These are phyloP conservation scores for Merluccius polli DNA, from an alignment of 2,797 vertebrate genomes.

Conservation along the genomic window DNA sequence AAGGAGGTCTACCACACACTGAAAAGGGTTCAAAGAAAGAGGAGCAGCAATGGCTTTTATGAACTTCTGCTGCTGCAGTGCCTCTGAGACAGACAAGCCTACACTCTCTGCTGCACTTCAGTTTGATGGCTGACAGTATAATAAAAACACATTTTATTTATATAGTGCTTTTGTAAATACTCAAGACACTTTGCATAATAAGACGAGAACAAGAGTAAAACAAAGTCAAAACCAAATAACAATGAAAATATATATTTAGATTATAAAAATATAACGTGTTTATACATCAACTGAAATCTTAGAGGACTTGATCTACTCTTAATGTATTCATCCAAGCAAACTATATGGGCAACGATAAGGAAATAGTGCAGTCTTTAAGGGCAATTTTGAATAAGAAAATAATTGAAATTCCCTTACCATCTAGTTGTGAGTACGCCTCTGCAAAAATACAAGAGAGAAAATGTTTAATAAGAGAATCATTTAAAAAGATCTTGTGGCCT, in stretches of 20 bases:
- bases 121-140: background rate
- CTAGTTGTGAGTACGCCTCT: background rate
- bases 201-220: background rate
- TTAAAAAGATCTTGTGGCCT: no score
- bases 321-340: background rate
- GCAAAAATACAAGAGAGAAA: background rate
- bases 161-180: background rate
- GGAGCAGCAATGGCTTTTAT: background rate
- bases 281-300: no score
- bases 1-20: slow-evolving; percentile 19
- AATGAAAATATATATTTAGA: background rate
- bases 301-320: background rate
- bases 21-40: background rate
- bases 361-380: background rate
- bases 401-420: background rate
- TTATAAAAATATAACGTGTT: no score
- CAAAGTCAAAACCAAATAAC: background rate
- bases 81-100: no score
- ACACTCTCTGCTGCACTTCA: background rate
- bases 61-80: background rate
- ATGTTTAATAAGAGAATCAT: background rate
- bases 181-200: background rate
- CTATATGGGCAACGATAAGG: background rate
- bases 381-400: background rate
- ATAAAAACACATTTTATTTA: background rate